These are phyloP conservation scores for Drosophila truncata DNA, from an alignment of 1,140 invertebrate genomes.

Conservation along the genomic window DNA sequence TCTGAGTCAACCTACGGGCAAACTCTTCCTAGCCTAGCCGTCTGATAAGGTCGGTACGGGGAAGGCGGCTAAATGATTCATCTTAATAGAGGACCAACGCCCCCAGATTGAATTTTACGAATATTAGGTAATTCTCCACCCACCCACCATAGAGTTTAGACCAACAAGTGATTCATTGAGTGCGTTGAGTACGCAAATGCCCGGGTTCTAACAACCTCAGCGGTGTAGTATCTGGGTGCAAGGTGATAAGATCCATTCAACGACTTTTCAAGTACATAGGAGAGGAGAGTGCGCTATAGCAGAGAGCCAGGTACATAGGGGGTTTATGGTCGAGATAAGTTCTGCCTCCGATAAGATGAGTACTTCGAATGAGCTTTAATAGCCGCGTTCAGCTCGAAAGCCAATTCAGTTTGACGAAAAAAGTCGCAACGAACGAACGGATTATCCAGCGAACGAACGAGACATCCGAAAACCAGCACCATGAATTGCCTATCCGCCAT, in stretches of 20 bases:
- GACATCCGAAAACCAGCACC: slow-evolving; percentile 43
- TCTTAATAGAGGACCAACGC: slow-evolving; percentile 7
- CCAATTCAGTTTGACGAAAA: slow-evolving; percentile 52
- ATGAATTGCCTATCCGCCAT: slow-evolving; percentile 80
- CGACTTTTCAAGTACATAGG: slow-evolving; percentile 33
- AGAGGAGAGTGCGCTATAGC: slow-evolving; percentile 5
- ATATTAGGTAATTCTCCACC: background rate
- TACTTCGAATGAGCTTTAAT: slow-evolving; percentile 52
- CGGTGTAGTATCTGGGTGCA: slow-evolving; percentile 50
- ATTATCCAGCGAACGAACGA: slow-evolving; percentile 37
- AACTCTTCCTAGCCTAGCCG: background rate
- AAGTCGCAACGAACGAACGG: slow-evolving; percentile 40
- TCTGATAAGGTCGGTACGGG: slow-evolving; percentile 13
- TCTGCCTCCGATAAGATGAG: slow-evolving; percentile 52
- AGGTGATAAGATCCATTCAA: slow-evolving; percentile 66
- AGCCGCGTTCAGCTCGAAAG: slow-evolving; percentile 14
- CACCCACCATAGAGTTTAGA: background rate
- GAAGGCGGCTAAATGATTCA: slow-evolving; percentile 24
- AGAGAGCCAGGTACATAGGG: slow-evolving; percentile 17
- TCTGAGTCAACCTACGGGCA: slow-evolving; percentile 12
- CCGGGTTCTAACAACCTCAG: slow-evolving; percentile 1
- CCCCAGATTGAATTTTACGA: background rate
- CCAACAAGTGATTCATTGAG: slow-evolving; percentile 24
- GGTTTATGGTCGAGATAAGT: slow-evolving; percentile 54
- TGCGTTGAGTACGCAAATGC: slow-evolving; percentile 25